A percentile compares a stretch with the other conserved stretches of the same genome.
Evolutionary conservation across 2,888 invertebrate genomes (phyloP).

Genomic region (Erebia aethiops): DNA sequence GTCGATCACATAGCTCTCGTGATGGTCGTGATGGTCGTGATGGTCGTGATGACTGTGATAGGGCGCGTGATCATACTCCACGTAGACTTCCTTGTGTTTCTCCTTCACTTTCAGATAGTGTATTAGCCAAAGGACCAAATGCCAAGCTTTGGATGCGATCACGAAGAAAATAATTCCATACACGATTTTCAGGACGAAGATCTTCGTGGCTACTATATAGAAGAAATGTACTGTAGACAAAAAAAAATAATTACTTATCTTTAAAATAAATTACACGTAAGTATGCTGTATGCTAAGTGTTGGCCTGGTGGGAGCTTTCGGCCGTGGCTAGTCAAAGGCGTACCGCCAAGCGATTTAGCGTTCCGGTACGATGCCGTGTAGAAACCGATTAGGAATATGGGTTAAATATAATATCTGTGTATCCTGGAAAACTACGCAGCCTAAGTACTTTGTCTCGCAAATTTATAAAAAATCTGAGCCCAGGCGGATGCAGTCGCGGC

Average conservation of each 20-base stretch:
- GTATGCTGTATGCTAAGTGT: too few species aligned
- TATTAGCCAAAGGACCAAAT: constrained; percentile 68
- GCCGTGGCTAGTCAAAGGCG: too few species aligned
- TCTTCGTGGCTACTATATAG: constrained; percentile 70
- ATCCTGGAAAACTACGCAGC: too few species aligned
- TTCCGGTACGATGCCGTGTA: too few species aligned
- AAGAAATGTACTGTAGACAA: constrained; percentile 72
- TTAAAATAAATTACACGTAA: too few species aligned
- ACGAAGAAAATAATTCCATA: constrained; percentile 69
- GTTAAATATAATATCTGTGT: too few species aligned
- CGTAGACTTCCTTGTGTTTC: constrained; percentile 45
- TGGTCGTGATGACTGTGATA: constrained; percentile 34
- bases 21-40: constrained; percentile 43
- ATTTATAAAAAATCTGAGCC: too few species aligned
- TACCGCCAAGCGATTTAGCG: too few species aligned
- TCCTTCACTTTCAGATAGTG: constrained; percentile 64
- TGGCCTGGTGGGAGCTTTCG: too few species aligned
- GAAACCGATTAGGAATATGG: too few species aligned
- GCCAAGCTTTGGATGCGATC: constrained; percentile 65
- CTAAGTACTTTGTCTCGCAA: too few species aligned
- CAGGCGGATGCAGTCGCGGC: too few species aligned
- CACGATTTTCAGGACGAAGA: constrained; percentile 67
- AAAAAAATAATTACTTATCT: constrained; percentile 22
- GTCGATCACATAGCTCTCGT: constrained; percentile 29
- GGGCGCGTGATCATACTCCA: constrained; percentile 57